A percentile compares a stretch with the other conserved stretches of the same genome.
These are phyloP conservation scores for Fregetta grallaria DNA, from an alignment of 2,113 vertebrate genomes.

Conservation along the genomic window DNA sequence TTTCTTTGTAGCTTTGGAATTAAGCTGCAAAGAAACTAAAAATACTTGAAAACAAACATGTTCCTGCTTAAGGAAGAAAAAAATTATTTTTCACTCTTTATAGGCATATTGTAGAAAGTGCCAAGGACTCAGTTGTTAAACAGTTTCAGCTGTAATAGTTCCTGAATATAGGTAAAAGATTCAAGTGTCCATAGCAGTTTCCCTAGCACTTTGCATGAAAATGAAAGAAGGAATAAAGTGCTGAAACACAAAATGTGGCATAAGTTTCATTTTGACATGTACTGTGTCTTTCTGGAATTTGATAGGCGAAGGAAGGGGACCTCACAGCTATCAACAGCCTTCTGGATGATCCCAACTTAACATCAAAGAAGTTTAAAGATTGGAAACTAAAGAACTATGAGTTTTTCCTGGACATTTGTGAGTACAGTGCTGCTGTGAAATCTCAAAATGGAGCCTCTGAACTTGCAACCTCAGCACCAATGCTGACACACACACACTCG, in stretches of 20 bases:
- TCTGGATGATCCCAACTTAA: slow-evolving; percentile 85
- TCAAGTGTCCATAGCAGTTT: not conserved
- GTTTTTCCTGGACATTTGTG: slow-evolving; percentile 90
- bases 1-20: not conserved
- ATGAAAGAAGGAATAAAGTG: not conserved
- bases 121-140: not conserved
- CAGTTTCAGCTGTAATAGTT: not conserved
- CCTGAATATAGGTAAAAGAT: not conserved
- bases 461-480: slow-evolving; percentile 78
- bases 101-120: not conserved
- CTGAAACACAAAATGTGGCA: not conserved
- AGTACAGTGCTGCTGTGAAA: slow-evolving; percentile 77
- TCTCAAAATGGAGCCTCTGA: slow-evolving; percentile 82
- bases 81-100: not conserved
- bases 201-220: not conserved
- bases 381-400: slow-evolving; percentile 92
- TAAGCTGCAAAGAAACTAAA: not conserved
- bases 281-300: slow-evolving; percentile 35
- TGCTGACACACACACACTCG: slow-evolving; percentile 89
- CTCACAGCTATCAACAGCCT: slow-evolving; percentile 81
- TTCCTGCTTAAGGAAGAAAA: not conserved
- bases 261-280: not conserved
- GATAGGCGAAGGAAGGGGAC: slow-evolving; percentile 87
- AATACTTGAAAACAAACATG: not conserved
- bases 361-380: slow-evolving; percentile 86